Evolutionary conservation across 2,888 invertebrate species (phyloP).

Genomic region (Petrophora chlorosata): DNA sequence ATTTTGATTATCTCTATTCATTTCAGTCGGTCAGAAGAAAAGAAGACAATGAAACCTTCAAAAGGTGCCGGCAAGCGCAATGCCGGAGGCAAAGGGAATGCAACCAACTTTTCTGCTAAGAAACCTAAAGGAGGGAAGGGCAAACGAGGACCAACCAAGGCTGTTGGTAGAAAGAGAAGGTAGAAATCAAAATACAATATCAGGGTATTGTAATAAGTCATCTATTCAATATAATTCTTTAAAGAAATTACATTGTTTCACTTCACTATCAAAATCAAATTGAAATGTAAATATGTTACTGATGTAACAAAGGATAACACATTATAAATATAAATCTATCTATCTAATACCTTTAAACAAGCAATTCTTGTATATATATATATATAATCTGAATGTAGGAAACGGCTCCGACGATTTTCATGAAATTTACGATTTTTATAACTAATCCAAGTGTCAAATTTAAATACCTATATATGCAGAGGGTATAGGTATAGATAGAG

Average conservation of each 20-base stretch:
- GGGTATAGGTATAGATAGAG: too few species aligned
- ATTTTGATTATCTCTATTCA: too few species aligned
- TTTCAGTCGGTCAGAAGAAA: constrained; percentile 80
- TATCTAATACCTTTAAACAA: too few species aligned
- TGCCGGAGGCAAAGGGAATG: constrained; percentile 63
- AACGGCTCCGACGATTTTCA: too few species aligned
- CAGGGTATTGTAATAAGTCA: neutral
- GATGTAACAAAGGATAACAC: too few species aligned
- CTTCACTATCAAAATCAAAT: too few species aligned
- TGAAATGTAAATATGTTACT: neutral
- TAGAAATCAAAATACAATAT: constrained; percentile 45
- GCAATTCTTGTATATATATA: too few species aligned
- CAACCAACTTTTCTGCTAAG: constrained; percentile 73
- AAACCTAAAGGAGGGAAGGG: constrained; percentile 89
- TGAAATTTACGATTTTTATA: too few species aligned
- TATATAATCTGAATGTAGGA: too few species aligned
- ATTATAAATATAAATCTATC: too few species aligned
- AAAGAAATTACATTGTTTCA: neutral
- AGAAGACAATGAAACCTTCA: constrained; percentile 62
- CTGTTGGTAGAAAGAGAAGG: constrained; percentile 88
- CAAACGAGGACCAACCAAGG: constrained; percentile 86
- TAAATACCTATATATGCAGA: too few species aligned
- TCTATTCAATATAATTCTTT: neutral
- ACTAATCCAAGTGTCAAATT: too few species aligned
- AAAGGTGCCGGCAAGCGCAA: constrained; percentile 58